Evolutionary conservation across 1,140 invertebrate genomes (phyloP).

Genomic region (Oreohelix idahoensis): DNA sequence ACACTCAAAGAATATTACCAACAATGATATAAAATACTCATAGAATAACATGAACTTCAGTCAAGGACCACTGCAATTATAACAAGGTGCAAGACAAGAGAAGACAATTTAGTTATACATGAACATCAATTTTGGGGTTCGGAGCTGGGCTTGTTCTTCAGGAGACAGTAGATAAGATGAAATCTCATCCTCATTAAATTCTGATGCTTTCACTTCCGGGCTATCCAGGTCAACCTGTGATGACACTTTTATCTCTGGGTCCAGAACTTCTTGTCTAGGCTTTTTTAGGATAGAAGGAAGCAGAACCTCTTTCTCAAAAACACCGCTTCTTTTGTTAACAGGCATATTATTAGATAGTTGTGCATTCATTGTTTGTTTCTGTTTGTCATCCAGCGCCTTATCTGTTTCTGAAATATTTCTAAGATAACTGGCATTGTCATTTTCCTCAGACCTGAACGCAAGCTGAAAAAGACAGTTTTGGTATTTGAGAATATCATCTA

Average conservation of each 20-base stretch:
- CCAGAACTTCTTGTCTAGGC: not conserved
- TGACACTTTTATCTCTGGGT: not conserved
- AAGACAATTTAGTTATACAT: not conserved
- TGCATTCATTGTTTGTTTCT: not conserved
- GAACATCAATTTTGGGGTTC: not conserved
- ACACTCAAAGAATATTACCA: too few species aligned
- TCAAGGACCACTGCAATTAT: too few species aligned
- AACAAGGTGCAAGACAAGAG: too few species aligned
- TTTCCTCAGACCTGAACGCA: not conserved
- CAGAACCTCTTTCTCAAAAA: not conserved
- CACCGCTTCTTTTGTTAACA: not conserved
- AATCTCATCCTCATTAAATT: conserved; percentile 30
- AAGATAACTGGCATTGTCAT: not conserved
- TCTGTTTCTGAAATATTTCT: not conserved
- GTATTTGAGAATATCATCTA: conserved; percentile 25
- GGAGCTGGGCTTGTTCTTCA: conserved; percentile 10
- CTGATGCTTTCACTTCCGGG: conserved; percentile 6
- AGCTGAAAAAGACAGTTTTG: conserved; percentile 27
- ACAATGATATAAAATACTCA: too few species aligned
- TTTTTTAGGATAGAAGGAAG: conserved; percentile 6
- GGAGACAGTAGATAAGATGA: conserved; percentile 14
- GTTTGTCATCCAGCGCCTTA: not conserved
- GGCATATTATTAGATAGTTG: too few species aligned
- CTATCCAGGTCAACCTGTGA: conserved; percentile 3
- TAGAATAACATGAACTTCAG: too few species aligned